Conservation (phyloP, 2,888 invertebrate genomes). For the Amphipyra berbera region DNA sequence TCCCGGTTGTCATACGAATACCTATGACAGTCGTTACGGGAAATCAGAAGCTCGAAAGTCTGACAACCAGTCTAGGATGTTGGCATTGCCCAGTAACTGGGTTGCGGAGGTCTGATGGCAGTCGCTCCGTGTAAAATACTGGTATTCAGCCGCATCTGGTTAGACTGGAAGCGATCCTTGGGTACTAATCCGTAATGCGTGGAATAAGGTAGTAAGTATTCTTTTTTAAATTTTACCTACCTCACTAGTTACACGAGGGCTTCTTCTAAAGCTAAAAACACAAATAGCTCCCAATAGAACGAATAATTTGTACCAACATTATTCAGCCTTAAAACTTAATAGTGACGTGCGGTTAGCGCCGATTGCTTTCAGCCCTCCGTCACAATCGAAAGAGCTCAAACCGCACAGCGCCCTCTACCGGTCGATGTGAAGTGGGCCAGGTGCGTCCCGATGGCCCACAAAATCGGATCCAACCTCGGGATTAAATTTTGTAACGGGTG, state of each 20-base stretch:
- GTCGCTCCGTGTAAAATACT: no score
- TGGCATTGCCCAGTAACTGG: no score
- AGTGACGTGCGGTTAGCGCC: conserved; percentile 36
- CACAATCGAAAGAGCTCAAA: conserved; percentile 38
- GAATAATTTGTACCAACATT: conserved; percentile 17
- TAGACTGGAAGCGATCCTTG: no score
- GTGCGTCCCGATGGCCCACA: conserved; percentile 64
- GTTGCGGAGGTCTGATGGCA: no score
- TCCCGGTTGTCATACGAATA: no score
- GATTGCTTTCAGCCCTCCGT: conserved; percentile 34
- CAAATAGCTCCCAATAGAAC: conserved; percentile 8
- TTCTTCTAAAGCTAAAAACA: neutral
- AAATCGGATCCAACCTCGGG: conserved; percentile 64
- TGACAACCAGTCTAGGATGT: no score
- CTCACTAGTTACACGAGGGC: neutral
- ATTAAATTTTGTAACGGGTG: conserved; percentile 64
- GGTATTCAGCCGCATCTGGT: no score
- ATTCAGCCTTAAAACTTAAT: conserved; percentile 39
- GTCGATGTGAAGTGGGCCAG: conserved; percentile 44
- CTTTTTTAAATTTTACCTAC: no score
- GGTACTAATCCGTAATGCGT: no score
- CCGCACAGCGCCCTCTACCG: conserved; percentile 46
- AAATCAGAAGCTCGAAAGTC: no score
- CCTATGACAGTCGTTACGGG: no score
- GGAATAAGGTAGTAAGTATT: no score